Conservation (phyloP, 2,888 invertebrate genomes). For the Hirtodrosophila trivittata region DNA sequence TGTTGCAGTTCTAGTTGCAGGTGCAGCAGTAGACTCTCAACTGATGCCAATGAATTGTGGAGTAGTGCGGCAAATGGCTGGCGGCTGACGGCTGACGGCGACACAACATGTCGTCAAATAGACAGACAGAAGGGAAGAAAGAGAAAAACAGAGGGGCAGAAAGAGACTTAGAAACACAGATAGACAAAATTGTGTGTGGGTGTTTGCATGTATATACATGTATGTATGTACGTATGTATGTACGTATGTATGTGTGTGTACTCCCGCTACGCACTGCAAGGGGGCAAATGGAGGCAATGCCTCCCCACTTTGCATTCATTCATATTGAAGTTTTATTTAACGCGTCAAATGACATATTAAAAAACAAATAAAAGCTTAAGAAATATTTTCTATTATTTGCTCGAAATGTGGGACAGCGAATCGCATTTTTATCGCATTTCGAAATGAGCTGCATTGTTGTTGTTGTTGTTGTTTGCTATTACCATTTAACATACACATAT, state of each 20-base stretch:
- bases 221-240: neutral
- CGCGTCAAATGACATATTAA: slow-evolving; percentile 44
- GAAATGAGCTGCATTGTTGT: slow-evolving; percentile 44
- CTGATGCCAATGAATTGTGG: slow-evolving; percentile 73
- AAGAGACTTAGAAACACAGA: neutral
- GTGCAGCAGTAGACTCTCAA: slow-evolving; percentile 50
- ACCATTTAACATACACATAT: slow-evolving; percentile 8
- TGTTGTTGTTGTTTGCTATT: slow-evolving; percentile 18
- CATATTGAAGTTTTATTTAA: slow-evolving; percentile 32
- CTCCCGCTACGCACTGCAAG: slow-evolving; percentile 32
- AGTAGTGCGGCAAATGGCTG: slow-evolving; percentile 59
- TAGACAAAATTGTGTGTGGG: slow-evolving; percentile 5
- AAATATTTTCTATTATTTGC: slow-evolving; percentile 55
- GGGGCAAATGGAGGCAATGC: slow-evolving; percentile 16
- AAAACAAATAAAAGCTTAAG: slow-evolving; percentile 49
- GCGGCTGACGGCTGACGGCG: slow-evolving; percentile 28
- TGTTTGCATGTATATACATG: slow-evolving; percentile 6
- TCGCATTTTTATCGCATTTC: slow-evolving; percentile 64
- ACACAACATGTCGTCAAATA: slow-evolving; percentile 38
- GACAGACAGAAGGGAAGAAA: slow-evolving; percentile 9
- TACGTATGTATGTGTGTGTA: neutral
- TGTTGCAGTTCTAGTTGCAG: slow-evolving; percentile 44
- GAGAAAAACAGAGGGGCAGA: neutral
- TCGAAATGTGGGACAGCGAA: slow-evolving; percentile 60
- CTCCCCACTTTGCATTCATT: slow-evolving; percentile 33